Conservation (phyloP, 1,140 invertebrate genomes). For the Pogonognathellus flavescens region DNA sequence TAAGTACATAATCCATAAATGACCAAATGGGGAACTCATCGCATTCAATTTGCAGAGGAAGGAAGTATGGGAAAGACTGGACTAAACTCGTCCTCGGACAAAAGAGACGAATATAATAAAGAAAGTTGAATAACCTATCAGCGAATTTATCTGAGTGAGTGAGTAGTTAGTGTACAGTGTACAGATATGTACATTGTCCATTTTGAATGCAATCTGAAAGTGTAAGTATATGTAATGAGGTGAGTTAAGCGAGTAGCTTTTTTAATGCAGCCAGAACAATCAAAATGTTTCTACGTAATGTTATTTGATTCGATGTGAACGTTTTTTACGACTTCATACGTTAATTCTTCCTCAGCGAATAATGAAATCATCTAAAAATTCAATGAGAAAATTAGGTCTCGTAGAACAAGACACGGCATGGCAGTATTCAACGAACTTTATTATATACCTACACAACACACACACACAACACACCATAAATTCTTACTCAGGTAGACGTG, state of each 20-base stretch:
- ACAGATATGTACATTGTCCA: conserved; percentile 39
- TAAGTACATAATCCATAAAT: conserved; percentile 23
- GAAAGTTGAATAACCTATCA: conserved; percentile 59
- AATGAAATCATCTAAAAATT: conserved; percentile 51
- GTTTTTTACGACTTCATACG: conserved; percentile 41
- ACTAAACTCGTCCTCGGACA: conserved; percentile 35
- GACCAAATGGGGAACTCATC: conserved; percentile 29
- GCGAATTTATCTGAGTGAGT: conserved; percentile 46
- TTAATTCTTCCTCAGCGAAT: conserved; percentile 19
- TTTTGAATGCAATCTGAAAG: conserved; percentile 25
- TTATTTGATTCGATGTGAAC: conserved; percentile 54
- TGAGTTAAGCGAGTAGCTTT: conserved; percentile 26
- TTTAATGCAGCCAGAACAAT: conserved; percentile 33
- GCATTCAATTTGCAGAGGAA: conserved; percentile 46
- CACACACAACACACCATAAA: not conserved
- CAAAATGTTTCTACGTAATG: conserved; percentile 38
- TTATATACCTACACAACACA: not conserved
- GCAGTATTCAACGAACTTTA: not conserved
- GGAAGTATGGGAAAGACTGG: conserved; percentile 47
- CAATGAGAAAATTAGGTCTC: conserved; percentile 60
- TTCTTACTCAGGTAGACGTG: not conserved
- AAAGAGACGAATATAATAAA: conserved; percentile 44
- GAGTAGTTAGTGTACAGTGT: conserved; percentile 27
- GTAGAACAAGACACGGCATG: conserved; percentile 36
- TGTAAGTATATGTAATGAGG: conserved; percentile 44